Percentiles rank a stretch among this genome's conserved stretches.
phyloP scores from a whole-genome alignment of 2,113 vertebrate genomes.

The Sapajus apella region DNA sequence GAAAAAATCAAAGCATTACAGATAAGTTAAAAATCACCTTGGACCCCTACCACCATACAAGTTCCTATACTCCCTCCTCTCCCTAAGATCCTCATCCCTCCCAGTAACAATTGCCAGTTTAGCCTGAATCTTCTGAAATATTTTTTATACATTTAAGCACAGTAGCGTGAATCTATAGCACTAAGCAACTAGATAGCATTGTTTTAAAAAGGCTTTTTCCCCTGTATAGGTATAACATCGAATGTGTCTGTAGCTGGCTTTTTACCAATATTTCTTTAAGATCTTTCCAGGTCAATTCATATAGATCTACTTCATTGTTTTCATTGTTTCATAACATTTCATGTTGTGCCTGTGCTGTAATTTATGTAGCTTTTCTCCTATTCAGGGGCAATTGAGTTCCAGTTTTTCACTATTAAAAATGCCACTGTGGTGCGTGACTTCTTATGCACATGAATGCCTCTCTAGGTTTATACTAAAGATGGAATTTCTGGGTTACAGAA shows the following conservation, averaged over 20 bases:
- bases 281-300: background rate
- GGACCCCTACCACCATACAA: background rate
- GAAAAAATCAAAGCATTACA: background rate
- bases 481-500: background rate
- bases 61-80: background rate
- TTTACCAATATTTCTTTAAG: background rate
- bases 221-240: background rate
- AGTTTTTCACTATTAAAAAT: background rate
- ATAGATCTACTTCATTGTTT: background rate
- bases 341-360: background rate
- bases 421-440: background rate
- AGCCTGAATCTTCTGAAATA: background rate
- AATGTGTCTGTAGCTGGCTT: background rate
- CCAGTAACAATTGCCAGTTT: background rate
- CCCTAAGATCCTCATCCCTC: no score
- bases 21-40: background rate
- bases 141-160: background rate
- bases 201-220: background rate
- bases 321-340: background rate
- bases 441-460: background rate
- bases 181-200: background rate
- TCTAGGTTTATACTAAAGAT: background rate
- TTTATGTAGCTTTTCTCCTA: background rate
- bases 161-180: background rate
- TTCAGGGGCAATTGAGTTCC: background rate